phyloP scores from a whole-genome alignment of 2,113 vertebrate species.

The Chunga burmeisteri region DNA sequence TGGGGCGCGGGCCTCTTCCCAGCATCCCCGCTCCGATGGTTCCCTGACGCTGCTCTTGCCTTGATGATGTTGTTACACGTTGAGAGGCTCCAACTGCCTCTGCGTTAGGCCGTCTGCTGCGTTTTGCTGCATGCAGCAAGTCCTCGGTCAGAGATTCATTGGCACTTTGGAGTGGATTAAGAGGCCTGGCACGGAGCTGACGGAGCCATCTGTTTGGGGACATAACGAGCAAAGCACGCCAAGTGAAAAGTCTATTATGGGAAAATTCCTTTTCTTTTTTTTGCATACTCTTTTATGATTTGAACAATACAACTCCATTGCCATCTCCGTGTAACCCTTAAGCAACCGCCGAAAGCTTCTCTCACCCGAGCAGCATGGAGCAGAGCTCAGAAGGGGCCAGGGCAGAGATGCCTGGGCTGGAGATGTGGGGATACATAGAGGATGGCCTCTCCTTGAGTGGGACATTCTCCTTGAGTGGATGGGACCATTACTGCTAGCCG shows the following conservation, averaged over 20 bases:
- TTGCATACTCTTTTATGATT: background rate
- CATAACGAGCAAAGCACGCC: accelerated
- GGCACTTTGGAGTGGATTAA: background rate
- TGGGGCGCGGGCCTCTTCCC: background rate
- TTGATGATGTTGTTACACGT: background rate
- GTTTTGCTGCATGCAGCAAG: background rate
- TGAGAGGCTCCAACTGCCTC: background rate
- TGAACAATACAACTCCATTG: background rate
- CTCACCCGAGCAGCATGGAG: background rate
- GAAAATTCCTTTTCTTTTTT: background rate
- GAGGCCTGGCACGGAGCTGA: conserved; percentile 19
- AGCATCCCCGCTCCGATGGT: background rate
- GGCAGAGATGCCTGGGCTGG: background rate
- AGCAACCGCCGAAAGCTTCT: accelerated
- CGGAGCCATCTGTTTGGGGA: conserved; percentile 10
- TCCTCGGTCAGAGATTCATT: background rate
- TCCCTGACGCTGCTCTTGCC: background rate
- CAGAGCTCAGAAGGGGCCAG: background rate
- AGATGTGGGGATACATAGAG: accelerated
- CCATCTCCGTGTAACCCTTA: background rate
- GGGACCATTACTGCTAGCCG: background rate
- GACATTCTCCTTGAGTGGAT: background rate
- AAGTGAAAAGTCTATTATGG: background rate
- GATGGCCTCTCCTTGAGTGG: background rate
- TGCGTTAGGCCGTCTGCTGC: accelerated